Evolutionary conservation across 2,888 invertebrate species (phyloP).

Genomic region (Eristalinus aeneus): DNA sequence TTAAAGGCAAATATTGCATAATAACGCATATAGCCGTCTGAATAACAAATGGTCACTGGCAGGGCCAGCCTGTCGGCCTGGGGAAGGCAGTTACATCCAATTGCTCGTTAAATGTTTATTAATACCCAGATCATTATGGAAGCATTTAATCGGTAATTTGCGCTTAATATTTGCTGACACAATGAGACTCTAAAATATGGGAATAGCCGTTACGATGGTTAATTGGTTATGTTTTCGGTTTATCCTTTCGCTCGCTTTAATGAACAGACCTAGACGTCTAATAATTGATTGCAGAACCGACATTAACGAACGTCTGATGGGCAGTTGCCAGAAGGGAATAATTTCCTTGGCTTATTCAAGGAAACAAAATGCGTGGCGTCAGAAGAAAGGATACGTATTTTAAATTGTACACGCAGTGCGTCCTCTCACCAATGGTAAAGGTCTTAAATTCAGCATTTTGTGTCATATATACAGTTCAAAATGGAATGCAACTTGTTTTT

Average conservation of each 20-base stretch:
- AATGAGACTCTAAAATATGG: slow-evolving; percentile 44
- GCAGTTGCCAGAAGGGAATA: background rate
- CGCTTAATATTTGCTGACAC: slow-evolving; percentile 44
- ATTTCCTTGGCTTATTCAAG: background rate
- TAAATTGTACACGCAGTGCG: no score
- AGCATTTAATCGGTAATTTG: slow-evolving; percentile 56
- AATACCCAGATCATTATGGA: slow-evolving; percentile 56
- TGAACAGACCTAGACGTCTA: background rate
- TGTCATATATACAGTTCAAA: no score
- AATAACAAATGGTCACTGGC: slow-evolving; percentile 44
- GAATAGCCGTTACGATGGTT: slow-evolving; percentile 27
- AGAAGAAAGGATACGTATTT: no score
- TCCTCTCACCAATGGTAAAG: no score
- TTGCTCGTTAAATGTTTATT: slow-evolving; percentile 61
- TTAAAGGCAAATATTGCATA: slow-evolving; percentile 58
- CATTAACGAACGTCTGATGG: background rate
- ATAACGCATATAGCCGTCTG: slow-evolving; percentile 37
- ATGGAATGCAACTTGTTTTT: no score
- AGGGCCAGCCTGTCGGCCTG: background rate
- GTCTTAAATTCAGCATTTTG: no score
- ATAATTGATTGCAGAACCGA: background rate
- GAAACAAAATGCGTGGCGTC: no score
- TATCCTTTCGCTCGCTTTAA: slow-evolving; percentile 20
- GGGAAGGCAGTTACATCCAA: slow-evolving; percentile 20
- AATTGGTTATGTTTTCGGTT: slow-evolving; percentile 43